Evolutionary conservation across 1,140 invertebrate genomes (phyloP).

Genomic region (Marisa cornuarietis): DNA sequence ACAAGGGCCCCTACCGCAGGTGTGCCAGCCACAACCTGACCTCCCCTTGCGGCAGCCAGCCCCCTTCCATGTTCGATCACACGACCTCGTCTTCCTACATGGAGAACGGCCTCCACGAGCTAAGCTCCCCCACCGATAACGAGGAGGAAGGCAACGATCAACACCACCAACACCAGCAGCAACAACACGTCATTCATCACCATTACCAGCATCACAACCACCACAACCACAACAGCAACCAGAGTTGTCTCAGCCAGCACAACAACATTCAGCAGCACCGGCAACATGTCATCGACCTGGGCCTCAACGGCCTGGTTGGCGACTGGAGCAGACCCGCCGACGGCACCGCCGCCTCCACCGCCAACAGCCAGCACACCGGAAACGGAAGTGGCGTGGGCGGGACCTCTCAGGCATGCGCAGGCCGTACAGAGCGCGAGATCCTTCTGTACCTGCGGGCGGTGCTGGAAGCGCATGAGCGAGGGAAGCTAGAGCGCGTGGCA

Average conservation of each 20-base stretch:
- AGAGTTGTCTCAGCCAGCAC: background rate
- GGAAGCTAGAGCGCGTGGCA: conserved; percentile 37
- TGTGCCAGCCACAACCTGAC: background rate
- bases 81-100: background rate
- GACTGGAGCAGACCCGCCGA: conserved; percentile 1
- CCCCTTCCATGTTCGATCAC: background rate
- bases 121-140: background rate
- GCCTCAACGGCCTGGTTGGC: conserved; percentile 20
- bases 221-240: background rate
- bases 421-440: conserved; percentile 47
- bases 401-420: conserved; percentile 9
- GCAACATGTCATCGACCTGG: conserved; percentile 15
- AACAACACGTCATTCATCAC: background rate
- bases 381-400: background rate
- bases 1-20: background rate
- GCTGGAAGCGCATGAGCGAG: conserved; percentile 45
- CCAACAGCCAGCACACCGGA: conserved; percentile 5
- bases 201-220: background rate
- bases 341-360: background rate
- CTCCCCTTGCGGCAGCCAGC: background rate
- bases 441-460: conserved; percentile 49
- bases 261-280: background rate
- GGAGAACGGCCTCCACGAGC: background rate
- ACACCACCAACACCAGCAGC: background rate
- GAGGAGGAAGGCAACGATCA: background rate